Percentiles rank a stretch among this genome's conserved stretches.
phyloP scores from a whole-genome alignment of 2,888 invertebrate genomes.

The Enchytraeus crypticus region DNA sequence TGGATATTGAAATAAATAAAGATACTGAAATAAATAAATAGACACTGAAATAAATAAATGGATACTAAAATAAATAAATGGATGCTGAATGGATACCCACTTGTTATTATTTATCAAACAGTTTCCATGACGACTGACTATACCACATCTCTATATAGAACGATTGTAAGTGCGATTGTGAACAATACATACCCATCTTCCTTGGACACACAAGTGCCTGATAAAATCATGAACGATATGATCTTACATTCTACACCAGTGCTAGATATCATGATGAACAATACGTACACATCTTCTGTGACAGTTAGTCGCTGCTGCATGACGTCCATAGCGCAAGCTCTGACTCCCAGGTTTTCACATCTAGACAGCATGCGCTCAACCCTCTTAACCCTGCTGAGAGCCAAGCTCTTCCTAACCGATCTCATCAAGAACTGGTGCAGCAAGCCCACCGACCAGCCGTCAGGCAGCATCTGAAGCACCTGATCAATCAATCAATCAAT shows the following conservation, averaged over 20 bases:
- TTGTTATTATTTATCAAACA: too few species aligned
- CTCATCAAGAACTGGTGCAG: slow-evolving; percentile 48
- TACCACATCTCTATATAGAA: too few species aligned
- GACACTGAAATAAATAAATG: too few species aligned
- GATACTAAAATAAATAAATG: too few species aligned
- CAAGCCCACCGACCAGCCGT: slow-evolving; percentile 50
- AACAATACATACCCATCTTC: neutral
- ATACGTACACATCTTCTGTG: slow-evolving; percentile 46
- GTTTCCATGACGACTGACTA: too few species aligned
- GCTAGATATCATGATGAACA: too few species aligned
- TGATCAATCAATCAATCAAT: slow-evolving; percentile 21
- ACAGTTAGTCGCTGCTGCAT: slow-evolving; percentile 41
- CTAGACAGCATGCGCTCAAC: slow-evolving; percentile 48
- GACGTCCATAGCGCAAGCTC: slow-evolving; percentile 41
- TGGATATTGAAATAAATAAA: too few species aligned
- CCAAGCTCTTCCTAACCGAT: slow-evolving; percentile 46
- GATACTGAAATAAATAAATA: too few species aligned
- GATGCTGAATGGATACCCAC: too few species aligned
- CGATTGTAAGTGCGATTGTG: too few species aligned
- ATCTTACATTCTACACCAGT: too few species aligned
- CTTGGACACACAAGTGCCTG: neutral
- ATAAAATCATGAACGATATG: neutral
- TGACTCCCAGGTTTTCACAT: slow-evolving; percentile 47
- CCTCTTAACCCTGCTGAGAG: slow-evolving; percentile 42
- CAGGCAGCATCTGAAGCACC: slow-evolving; percentile 49